phyloP scores from a whole-genome alignment of 2,797 vertebrate genomes.

The Muscicapa comitata region DNA sequence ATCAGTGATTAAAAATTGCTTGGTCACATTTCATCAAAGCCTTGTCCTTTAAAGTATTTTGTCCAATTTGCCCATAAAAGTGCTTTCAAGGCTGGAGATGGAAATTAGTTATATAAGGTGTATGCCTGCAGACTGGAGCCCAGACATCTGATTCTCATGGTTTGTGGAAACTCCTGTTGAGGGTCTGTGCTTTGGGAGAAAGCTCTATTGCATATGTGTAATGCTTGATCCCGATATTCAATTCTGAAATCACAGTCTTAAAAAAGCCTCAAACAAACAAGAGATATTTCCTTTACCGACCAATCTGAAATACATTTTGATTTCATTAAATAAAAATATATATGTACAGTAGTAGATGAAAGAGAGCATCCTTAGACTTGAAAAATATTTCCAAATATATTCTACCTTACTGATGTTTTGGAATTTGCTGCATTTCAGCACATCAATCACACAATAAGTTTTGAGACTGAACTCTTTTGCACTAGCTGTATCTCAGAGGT shows the following conservation, averaged over 20 bases:
- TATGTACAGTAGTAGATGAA: not conserved
- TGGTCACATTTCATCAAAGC: not conserved
- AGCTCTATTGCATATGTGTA: not conserved
- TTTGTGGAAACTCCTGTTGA: not conserved
- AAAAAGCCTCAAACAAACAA: not conserved
- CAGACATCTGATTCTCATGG: not conserved
- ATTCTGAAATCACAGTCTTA: not conserved
- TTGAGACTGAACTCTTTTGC: not conserved
- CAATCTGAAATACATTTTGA: not conserved
- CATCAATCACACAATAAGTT: not conserved
- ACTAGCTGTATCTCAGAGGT: not conserved
- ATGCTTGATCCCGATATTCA: not conserved
- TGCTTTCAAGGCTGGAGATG: not conserved
- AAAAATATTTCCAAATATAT: not conserved
- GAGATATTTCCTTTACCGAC: not conserved
- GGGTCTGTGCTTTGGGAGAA: not conserved
- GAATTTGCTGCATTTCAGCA: not conserved
- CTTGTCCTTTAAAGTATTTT: not conserved
- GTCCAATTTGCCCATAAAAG: not conserved
- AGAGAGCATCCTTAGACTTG: not conserved
- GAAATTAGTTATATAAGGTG: not conserved
- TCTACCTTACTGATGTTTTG: not conserved
- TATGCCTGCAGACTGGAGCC: not conserved
- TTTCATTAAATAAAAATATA: not conserved
- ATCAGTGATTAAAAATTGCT: not conserved